phyloP scores from a whole-genome alignment of 1,140 invertebrate genomes.

The Antheraea pernyi region DNA sequence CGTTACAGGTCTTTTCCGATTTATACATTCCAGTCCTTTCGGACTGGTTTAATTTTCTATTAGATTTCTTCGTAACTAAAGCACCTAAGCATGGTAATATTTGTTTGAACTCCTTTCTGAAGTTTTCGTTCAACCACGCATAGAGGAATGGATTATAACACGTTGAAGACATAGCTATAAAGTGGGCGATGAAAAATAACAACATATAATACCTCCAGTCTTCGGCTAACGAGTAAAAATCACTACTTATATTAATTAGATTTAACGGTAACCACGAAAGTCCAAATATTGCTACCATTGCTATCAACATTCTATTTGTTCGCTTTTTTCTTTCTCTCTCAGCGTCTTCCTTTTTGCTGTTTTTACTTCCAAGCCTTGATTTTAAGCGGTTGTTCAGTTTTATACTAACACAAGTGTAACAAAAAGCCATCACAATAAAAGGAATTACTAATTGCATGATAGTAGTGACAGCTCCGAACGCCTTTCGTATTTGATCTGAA shows the following conservation, averaged over 20 bases:
- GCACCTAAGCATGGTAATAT: conserved; percentile 85
- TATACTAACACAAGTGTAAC: conserved; percentile 94
- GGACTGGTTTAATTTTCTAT: conserved; percentile 61
- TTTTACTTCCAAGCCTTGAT: conserved; percentile 89
- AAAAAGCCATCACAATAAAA: conserved; percentile 95
- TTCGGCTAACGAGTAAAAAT: conserved; percentile 85
- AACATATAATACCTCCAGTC: conserved; percentile 91
- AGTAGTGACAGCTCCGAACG: conserved; percentile 92
- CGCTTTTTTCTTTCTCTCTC: conserved; percentile 87
- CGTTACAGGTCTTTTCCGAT: conserved; percentile 85
- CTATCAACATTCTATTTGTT: conserved; percentile 97
- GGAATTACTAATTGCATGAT: conserved; percentile 96
- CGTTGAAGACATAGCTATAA: conserved; percentile 97
- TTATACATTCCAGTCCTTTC: conserved; percentile 67
- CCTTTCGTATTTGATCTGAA: conserved; percentile 84
- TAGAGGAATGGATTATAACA: conserved; percentile 96
- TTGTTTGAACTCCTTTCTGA: conserved; percentile 96
- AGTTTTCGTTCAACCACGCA: conserved; percentile 99
- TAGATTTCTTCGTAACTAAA: conserved; percentile 60
- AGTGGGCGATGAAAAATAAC: conserved; percentile 93
- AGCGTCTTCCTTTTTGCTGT: conserved; percentile 87
- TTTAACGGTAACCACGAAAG: conserved; percentile 97
- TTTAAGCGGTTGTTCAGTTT: conserved; percentile 90
- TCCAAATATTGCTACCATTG: conserved; percentile 97
- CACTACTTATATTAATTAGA: conserved; percentile 91